Conservation (phyloP, 2,797 vertebrate species). For the Chelmon rostratus region DNA sequence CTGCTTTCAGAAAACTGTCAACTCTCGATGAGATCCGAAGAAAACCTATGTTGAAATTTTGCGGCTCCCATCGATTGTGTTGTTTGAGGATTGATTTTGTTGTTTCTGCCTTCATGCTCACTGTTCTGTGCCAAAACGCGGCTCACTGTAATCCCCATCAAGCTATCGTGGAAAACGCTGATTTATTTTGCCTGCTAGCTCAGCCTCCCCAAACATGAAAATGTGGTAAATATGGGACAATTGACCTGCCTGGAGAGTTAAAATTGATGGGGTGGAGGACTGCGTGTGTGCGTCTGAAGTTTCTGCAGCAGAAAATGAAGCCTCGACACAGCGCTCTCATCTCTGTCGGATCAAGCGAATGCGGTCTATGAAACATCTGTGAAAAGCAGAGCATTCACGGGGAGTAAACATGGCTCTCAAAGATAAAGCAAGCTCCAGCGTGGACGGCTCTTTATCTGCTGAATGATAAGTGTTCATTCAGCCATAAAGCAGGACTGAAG, state of each 20-base stretch:
- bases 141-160: conserved; percentile 63
- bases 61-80: conserved; percentile 60
- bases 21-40: conserved; percentile 52
- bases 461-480: conserved; percentile 84
- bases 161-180: conserved; percentile 50
- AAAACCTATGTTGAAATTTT: conserved; percentile 55
- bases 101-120: conserved; percentile 62
- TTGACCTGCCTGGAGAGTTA: conserved; percentile 49
- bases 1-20: conserved; percentile 61
- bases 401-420: conserved; percentile 78
- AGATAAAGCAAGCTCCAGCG: conserved; percentile 79
- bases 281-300: conserved; percentile 34
- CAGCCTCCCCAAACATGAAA: conserved; percentile 56
- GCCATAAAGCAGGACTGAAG: conserved; percentile 72
- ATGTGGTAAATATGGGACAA: conserved; percentile 60
- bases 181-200: conserved; percentile 65
- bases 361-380: conserved; percentile 64
- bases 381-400: conserved; percentile 66
- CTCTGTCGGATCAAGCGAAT: conserved; percentile 62
- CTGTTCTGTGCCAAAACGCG: conserved; percentile 58
- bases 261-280: conserved; percentile 49
- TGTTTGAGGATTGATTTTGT: conserved; percentile 74
- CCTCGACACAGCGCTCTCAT: conserved; percentile 52
- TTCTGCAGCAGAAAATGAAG: conserved; percentile 57
- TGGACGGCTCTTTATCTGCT: conserved; percentile 81